phyloP scores from a whole-genome alignment of 1,140 invertebrate species.

The Geopemphigus sp. region DNA sequence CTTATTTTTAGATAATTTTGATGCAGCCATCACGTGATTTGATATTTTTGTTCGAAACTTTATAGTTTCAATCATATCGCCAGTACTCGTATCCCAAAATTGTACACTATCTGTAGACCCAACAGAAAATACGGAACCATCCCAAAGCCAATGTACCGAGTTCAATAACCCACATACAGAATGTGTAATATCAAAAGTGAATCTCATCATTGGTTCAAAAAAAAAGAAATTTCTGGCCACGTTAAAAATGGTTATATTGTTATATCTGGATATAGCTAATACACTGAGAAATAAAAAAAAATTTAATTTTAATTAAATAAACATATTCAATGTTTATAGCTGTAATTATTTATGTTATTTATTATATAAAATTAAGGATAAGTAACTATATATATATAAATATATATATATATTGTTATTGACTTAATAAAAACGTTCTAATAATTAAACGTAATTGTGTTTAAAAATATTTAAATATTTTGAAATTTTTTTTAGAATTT shows the following conservation, averaged over 20 bases:
- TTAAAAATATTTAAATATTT: no score
- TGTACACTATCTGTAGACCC: background rate
- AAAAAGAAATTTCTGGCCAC: background rate
- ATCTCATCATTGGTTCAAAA: background rate
- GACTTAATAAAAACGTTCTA: no score
- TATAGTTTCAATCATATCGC: slow-evolving; percentile 1
- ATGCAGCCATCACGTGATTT: slow-evolving; percentile 12
- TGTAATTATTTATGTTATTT: no score
- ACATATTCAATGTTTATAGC: no score
- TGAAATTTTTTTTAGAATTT: no score
- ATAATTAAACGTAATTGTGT: no score
- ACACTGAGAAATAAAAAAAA: slow-evolving; percentile 10
- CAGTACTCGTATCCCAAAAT: background rate
- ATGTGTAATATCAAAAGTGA: background rate
- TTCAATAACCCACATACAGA: background rate
- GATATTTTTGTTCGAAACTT: background rate
- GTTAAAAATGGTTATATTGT: background rate
- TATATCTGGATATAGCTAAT: background rate
- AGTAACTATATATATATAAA: no score
- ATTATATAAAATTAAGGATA: no score
- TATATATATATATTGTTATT: no score
- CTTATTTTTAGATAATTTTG: background rate
- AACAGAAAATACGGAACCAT: slow-evolving; percentile 22
- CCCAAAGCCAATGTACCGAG: slow-evolving; percentile 36
- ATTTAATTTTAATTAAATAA: background rate